Percentiles rank a stretch among this genome's conserved stretches.
phyloP scores from a whole-genome alignment of 2,888 invertebrate species.

The Myopa testacea region DNA sequence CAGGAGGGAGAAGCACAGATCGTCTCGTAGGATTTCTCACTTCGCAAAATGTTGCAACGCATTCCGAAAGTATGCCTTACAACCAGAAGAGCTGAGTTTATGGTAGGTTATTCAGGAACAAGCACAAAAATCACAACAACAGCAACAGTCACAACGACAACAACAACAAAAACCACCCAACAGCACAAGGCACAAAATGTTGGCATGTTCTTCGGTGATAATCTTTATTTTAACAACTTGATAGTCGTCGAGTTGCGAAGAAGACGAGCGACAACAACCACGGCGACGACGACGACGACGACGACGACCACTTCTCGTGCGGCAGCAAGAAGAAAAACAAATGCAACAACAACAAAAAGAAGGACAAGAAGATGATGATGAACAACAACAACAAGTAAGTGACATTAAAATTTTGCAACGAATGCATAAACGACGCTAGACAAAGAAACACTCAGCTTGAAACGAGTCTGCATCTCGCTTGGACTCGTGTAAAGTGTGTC shows the following conservation, averaged over 20 bases:
- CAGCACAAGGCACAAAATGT: slow-evolving; percentile 15
- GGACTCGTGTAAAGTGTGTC: not conserved
- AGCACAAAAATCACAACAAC: not conserved
- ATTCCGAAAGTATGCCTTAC: slow-evolving; percentile 25
- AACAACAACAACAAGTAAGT: slow-evolving; percentile 13
- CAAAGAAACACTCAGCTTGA: not conserved
- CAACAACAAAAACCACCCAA: not conserved
- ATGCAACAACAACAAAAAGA: not conserved
- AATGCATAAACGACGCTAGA: slow-evolving; percentile 12
- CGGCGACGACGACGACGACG: not conserved
- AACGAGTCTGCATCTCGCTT: not conserved
- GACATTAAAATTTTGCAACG: slow-evolving; percentile 18
- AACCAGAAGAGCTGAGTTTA: not conserved
- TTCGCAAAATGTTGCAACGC: slow-evolving; percentile 10
- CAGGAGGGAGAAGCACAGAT: not conserved
- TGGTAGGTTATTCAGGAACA: not conserved
- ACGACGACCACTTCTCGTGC: not conserved
- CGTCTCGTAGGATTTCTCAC: slow-evolving; percentile 4
- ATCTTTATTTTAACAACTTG: slow-evolving; percentile 38
- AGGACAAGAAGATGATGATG: not conserved
- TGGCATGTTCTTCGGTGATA: slow-evolving; percentile 34
- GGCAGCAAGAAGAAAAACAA: not conserved
- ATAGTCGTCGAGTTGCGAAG: slow-evolving; percentile 11
- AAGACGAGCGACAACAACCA: not conserved
- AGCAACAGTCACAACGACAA: not conserved